Evolutionary conservation across 2,113 vertebrate species (phyloP).

Genomic region (Protobothrops mucrosquamatus): DNA sequence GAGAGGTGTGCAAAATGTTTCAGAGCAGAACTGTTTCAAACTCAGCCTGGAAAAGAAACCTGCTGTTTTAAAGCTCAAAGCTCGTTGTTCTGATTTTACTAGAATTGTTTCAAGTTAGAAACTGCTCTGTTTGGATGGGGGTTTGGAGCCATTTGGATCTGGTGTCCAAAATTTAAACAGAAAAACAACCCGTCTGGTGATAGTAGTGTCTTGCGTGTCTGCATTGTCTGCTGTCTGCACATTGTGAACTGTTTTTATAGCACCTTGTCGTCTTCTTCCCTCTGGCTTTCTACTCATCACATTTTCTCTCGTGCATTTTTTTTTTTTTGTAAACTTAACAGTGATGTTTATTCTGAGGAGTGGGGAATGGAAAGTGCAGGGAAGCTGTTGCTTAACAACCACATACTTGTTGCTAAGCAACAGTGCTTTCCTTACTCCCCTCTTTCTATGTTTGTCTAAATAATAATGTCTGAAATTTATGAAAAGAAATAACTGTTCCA

Average conservation of each 20-base stretch:
- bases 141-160: not conserved
- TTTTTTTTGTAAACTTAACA: not conserved
- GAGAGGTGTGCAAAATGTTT: not conserved
- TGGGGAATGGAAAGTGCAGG: not conserved
- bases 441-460: not conserved
- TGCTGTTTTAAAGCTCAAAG: not conserved
- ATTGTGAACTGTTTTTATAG: not conserved
- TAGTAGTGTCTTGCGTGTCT: not conserved
- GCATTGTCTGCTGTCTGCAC: not conserved
- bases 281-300: no score
- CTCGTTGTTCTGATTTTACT: not conserved
- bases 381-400: slow-evolving; percentile 1
- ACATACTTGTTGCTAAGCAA: not conserved
- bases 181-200: not conserved
- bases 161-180: not conserved
- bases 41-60: not conserved
- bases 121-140: not conserved
- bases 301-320: not conserved
- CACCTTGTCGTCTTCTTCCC: not conserved
- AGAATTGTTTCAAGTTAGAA: not conserved
- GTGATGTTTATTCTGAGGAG: not conserved
- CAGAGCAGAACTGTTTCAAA: not conserved
- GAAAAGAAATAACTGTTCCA: not conserved
- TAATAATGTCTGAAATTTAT: not conserved
- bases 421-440: not conserved